Evolutionary conservation across 2,888 invertebrate species (phyloP).

Genomic region (Melanostoma mellinum): DNA sequence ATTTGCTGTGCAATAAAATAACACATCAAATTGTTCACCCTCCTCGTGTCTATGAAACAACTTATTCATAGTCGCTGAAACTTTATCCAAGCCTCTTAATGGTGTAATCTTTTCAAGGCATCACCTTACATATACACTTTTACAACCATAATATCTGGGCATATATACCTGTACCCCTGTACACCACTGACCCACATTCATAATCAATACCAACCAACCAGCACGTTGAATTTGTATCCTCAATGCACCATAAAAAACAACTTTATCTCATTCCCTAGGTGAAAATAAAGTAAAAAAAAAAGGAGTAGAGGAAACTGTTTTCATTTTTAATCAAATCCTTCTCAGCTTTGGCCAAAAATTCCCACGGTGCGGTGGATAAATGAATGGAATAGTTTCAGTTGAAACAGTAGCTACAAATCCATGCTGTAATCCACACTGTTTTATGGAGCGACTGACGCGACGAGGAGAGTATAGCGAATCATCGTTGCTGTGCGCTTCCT

Average conservation of each 20-base stretch:
- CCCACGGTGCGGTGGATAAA: constrained; percentile 45
- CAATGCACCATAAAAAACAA: constrained; percentile 23
- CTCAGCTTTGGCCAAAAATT: constrained; percentile 37
- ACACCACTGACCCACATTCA: constrained; percentile 38
- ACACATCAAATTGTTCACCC: constrained; percentile 8
- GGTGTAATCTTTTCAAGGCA: constrained; percentile 4
- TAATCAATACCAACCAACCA: constrained; percentile 10
- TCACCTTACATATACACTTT: constrained; percentile 6
- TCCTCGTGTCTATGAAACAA: constrained; percentile 9
- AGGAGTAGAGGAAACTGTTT: constrained; percentile 33
- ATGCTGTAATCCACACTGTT: constrained; percentile 48
- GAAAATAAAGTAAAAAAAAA: constrained; percentile 7
- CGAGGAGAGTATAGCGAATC: not conserved
- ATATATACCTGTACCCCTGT: not conserved
- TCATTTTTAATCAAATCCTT: constrained; percentile 56
- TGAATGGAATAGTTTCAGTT: constrained; percentile 49
- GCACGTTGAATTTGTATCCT: constrained; percentile 35
- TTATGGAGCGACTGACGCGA: constrained; percentile 31
- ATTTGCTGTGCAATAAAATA: constrained; percentile 14
- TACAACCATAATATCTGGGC: not conserved
- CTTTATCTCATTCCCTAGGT: constrained; percentile 23
- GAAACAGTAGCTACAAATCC: constrained; percentile 43
- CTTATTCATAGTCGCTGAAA: constrained; percentile 4
- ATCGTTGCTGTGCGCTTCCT: constrained; percentile 6
- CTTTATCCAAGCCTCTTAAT: constrained; percentile 14